These are phyloP conservation scores for Caenorhabditis sulstoni DNA, from an alignment of 2,888 invertebrate genomes.

Conservation along the genomic window DNA sequence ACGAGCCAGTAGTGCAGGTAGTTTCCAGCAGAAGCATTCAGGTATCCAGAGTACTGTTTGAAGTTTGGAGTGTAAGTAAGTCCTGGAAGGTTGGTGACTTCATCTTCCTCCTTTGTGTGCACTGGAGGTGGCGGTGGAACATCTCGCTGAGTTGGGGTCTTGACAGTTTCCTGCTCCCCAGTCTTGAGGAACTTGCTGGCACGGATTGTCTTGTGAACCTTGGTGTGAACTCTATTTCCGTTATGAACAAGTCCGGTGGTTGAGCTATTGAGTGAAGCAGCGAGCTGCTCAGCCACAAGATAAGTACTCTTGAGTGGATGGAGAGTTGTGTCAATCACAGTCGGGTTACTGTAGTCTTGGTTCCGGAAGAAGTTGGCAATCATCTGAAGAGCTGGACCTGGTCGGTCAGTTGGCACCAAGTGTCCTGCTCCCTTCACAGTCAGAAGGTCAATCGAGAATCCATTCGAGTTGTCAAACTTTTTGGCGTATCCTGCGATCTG, in stretches of 20 bases:
- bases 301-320: conserved; percentile 48
- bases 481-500: conserved; percentile 75
- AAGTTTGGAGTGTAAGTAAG: conserved; percentile 78
- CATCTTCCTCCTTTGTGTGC: conserved; percentile 51
- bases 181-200: conserved; percentile 9
- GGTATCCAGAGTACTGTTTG: conserved; percentile 82
- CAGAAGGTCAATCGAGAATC: conserved; percentile 69
- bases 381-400: conserved; percentile 87
- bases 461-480: conserved; percentile 63
- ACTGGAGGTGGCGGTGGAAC: conserved; percentile 62
- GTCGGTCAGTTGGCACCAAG: conserved; percentile 89
- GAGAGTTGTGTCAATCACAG: conserved; percentile 38
- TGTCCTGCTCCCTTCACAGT: conserved; percentile 85
- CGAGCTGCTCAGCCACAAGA: conserved; percentile 46
- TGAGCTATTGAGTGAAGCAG: conserved; percentile 34
- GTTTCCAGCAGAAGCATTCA: conserved; percentile 74
- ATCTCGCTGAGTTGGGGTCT: conserved; percentile 19
- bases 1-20: conserved; percentile 82
- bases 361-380: conserved; percentile 84
- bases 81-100: conserved; percentile 71
- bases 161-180: conserved; percentile 16
- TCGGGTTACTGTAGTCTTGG: conserved; percentile 67
- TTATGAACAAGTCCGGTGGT: conserved; percentile 35
- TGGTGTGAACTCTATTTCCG: conserved; percentile 55
- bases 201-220: conserved; percentile 35